These are phyloP conservation scores for Phalloptychus januarius DNA, from an alignment of 2,797 vertebrate species.

Conservation along the genomic window DNA sequence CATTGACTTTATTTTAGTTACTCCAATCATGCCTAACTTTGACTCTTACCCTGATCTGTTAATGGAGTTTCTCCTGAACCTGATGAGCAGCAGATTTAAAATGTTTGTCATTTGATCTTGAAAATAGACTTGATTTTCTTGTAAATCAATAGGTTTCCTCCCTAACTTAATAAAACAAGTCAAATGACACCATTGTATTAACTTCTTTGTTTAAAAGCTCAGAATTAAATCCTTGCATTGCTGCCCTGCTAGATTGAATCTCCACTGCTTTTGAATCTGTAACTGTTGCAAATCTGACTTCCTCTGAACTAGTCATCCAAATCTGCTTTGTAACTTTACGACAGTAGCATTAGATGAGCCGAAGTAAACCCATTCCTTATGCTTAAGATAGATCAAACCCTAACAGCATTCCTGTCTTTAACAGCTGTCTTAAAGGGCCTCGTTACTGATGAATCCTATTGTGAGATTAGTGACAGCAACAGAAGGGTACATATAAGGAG, in stretches of 20 bases:
- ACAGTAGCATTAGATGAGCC: background rate
- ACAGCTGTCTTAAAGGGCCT: background rate
- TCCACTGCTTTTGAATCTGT: background rate
- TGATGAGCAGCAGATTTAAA: background rate
- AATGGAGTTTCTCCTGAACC: background rate
- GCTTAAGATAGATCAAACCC: background rate
- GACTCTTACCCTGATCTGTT: background rate
- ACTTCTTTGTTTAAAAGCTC: constrained; percentile 1
- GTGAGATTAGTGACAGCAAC: background rate
- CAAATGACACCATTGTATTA: background rate
- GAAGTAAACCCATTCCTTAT: background rate
- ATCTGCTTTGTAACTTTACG: background rate
- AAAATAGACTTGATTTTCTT: background rate
- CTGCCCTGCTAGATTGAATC: background rate
- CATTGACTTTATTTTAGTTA: background rate
- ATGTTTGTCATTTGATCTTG: background rate
- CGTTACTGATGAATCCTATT: constrained; percentile 10
- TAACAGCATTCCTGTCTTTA: background rate
- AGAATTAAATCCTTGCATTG: background rate
- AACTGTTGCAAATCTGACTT: background rate
- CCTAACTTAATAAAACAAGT: background rate
- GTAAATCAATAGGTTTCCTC: background rate
- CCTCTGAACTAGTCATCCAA: background rate
- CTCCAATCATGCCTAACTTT: background rate
- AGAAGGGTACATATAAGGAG: background rate